Evolutionary conservation across 1,140 invertebrate species (phyloP).

Genomic region (Musca vetustissima): DNA sequence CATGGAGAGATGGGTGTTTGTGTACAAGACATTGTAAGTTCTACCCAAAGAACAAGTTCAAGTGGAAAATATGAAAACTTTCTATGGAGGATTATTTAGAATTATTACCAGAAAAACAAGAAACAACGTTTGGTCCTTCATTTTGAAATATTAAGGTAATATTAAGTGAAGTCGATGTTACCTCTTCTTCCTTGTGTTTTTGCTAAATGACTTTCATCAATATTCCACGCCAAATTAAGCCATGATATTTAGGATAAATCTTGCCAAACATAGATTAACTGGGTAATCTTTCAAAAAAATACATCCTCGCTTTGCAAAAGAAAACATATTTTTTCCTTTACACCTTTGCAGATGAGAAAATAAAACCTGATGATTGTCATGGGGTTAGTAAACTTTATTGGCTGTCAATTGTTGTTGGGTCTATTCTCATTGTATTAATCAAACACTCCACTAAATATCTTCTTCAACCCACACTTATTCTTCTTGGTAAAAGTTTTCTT

Average conservation of each 20-base stretch:
- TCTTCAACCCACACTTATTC: too few species aligned
- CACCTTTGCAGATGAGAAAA: too few species aligned
- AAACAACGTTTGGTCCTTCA: too few species aligned
- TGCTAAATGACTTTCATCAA: neutral
- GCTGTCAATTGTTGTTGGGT: slow-evolving; percentile 8
- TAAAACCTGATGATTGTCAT: too few species aligned
- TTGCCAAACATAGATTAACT: neutral
- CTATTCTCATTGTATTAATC: slow-evolving; percentile 11
- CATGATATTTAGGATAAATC: too few species aligned
- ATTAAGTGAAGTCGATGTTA: too few species aligned
- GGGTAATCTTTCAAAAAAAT: slow-evolving; percentile 3
- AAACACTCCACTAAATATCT: neutral
- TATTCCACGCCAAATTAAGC: neutral
- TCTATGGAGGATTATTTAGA: neutral
- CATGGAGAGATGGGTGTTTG: too few species aligned
- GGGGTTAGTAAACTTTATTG: slow-evolving; percentile 1
- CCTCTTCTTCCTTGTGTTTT: neutral
- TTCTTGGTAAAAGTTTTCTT: neutral
- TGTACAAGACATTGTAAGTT: too few species aligned
- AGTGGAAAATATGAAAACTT: neutral
- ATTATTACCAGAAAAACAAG: neutral
- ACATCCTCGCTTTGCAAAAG: too few species aligned
- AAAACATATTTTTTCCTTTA: too few species aligned
- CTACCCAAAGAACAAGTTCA: neutral
- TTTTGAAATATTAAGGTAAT: too few species aligned